These are phyloP conservation scores for Condylura cristata DNA, from an alignment of 2,113 vertebrate species.

Conservation along the genomic window DNA sequence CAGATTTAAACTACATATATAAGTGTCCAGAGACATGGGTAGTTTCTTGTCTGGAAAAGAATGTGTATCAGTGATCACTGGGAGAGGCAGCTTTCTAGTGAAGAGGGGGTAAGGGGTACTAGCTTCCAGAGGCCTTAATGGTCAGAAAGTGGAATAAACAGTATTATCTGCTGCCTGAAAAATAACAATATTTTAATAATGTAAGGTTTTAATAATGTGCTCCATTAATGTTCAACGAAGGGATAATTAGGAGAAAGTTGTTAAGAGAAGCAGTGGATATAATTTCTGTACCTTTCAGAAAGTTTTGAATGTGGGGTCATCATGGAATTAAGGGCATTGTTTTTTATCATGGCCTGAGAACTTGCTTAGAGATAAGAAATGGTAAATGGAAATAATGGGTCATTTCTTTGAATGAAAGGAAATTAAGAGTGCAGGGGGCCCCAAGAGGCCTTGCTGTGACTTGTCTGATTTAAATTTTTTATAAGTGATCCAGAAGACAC, in stretches of 20 bases:
- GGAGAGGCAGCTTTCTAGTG: slow-evolving; percentile 39
- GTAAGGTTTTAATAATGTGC: slow-evolving; percentile 23
- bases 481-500: slow-evolving; percentile 69
- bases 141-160: slow-evolving; percentile 34
- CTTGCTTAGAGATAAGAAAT: slow-evolving; percentile 27
- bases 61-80: neutral
- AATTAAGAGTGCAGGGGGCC: slow-evolving; percentile 21
- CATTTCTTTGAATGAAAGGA: slow-evolving; percentile 31
- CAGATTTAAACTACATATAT: neutral
- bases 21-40: neutral
- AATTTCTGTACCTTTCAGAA: slow-evolving; percentile 27
- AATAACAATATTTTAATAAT: slow-evolving; percentile 50
- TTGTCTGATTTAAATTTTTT: slow-evolving; percentile 67
- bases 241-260: neutral
- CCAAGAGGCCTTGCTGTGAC: slow-evolving; percentile 49
- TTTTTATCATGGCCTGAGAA: slow-evolving; percentile 37
- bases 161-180: slow-evolving; percentile 14
- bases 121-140: slow-evolving; percentile 22
- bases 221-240: neutral
- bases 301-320: slow-evolving; percentile 55
- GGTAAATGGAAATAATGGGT: slow-evolving; percentile 39
- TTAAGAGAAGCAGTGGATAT: slow-evolving; percentile 5
- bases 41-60: slow-evolving; percentile 14
- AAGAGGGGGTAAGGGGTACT: neutral
- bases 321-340: neutral